Evolutionary conservation across 1,140 invertebrate species (phyloP).

Genomic region (Andricus grossulariae): DNA sequence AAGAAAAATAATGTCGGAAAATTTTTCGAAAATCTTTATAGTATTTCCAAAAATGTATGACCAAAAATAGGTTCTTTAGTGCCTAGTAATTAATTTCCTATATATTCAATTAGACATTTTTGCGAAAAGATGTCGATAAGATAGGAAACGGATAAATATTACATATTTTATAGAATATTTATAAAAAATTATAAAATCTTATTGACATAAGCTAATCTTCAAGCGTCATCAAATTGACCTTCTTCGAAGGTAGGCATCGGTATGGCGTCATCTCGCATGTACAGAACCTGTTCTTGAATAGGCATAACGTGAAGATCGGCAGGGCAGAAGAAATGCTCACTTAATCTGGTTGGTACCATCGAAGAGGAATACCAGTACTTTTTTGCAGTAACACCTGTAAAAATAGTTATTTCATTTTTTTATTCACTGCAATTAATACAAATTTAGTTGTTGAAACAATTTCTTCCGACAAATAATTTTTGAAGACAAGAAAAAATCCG

Average conservation of each 20-base stretch:
- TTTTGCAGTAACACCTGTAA: no score
- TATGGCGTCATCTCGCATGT: conserved; percentile 9
- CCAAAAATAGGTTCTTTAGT: no score
- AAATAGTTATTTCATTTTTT: no score
- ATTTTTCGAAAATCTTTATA: no score
- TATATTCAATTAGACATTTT: no score
- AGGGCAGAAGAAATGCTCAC: conserved; percentile 40
- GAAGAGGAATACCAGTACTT: neutral
- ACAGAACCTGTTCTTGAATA: conserved; percentile 15
- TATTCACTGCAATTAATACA: no score
- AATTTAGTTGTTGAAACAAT: no score
- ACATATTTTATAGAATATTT: neutral
- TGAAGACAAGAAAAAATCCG: neutral
- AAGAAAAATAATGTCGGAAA: no score
- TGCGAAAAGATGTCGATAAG: no score
- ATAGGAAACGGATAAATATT: no score
- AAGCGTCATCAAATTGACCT: conserved; percentile 46
- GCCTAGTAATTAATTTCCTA: no score
- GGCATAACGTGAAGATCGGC: conserved; percentile 42
- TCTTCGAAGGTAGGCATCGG: conserved; percentile 33
- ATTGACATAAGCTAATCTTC: conserved; percentile 19
- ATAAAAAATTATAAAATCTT: conserved; percentile 16
- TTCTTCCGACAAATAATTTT: neutral
- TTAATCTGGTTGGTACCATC: neutral
- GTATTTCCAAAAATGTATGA: no score